Evolutionary conservation across 2,797 vertebrate species (phyloP), one percentile per base, ranked within the genome.

Genomic region (Parauchenoglanis punctatus): DNA sequence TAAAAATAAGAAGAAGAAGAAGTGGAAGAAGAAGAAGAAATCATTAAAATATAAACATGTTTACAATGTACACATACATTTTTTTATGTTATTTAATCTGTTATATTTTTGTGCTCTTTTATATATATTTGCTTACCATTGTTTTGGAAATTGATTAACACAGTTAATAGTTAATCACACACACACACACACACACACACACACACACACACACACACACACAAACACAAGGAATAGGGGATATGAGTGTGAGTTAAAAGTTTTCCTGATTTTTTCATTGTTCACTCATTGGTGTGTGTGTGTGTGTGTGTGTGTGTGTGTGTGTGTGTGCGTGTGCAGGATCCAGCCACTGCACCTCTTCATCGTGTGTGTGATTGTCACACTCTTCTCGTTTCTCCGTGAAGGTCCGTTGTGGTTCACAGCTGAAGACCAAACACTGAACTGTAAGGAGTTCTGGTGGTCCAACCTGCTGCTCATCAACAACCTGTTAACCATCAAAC

Each of bases 321-420:
- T 67, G 31, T 81, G 72, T 85, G 56, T 73, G 46, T 82, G 23
- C 76, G 52, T 77, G 12, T 83, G 23, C 92, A 98, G 97, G 91
- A 87, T 97, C 94, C 97, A 98, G 89, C 96, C 97, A 0, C 94
- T 98, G 63, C 97, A 97, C 86, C 46, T 97, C 67, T 97, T 96
- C 81, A 95, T 96, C 0, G 93, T 97, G 92, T 97, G 96, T 91
- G 82, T 97, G 86, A 89, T 93, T 84, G 94, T 96, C n/a, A 93
- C 93, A 1, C 25, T 96, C 40, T 96, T 96, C 91, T 94, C 96
- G 0, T 58, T 97, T 4, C 87, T 94, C 35, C 93, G 92, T 7
- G 95, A 94, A 94, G 96, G 96, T 35, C 94, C 96, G 0, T 94
- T 96, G 91, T 97, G 96, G 96, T 96, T 97, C 86, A 93, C 96